phyloP scores from a whole-genome alignment of 2,888 invertebrate species.

The Drosophila picticornis region DNA sequence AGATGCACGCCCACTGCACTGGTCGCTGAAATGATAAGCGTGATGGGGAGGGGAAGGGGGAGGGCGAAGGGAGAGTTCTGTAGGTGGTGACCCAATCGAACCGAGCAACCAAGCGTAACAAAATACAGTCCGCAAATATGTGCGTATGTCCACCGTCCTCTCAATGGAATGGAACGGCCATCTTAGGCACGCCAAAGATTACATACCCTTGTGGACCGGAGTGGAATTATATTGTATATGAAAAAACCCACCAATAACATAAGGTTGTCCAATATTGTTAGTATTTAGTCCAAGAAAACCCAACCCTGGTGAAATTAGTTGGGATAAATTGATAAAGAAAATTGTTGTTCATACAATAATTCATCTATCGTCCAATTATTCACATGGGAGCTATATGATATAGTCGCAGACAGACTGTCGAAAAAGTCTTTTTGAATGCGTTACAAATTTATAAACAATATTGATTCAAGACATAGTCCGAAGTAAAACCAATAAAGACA shows the following conservation, averaged over 20 bases:
- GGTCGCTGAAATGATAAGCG: neutral
- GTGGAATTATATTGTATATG: neutral
- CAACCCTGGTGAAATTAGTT: neutral
- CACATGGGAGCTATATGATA: neutral
- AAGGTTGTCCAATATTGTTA: neutral
- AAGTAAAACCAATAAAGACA: neutral
- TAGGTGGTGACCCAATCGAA: constrained; percentile 27
- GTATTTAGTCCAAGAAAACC: neutral
- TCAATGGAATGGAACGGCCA: neutral
- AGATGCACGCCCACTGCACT: constrained; percentile 36
- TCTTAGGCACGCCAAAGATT: neutral
- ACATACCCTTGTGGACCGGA: neutral
- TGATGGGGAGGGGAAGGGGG: too few species aligned
- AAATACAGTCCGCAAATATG: neutral
- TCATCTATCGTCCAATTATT: neutral
- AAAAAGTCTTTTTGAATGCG: neutral
- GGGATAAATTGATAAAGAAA: neutral
- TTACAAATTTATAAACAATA: neutral
- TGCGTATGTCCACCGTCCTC: neutral
- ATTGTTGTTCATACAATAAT: neutral
- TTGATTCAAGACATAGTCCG: too few species aligned
- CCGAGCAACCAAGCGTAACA: constrained; percentile 14
- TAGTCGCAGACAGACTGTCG: neutral
- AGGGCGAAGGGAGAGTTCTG: neutral
- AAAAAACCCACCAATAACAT: neutral